Percentiles rank a stretch among this genome's conserved stretches.
Evolutionary conservation across 2,113 vertebrate genomes (phyloP).

Genomic region (Periophthalmus modestus): DNA sequence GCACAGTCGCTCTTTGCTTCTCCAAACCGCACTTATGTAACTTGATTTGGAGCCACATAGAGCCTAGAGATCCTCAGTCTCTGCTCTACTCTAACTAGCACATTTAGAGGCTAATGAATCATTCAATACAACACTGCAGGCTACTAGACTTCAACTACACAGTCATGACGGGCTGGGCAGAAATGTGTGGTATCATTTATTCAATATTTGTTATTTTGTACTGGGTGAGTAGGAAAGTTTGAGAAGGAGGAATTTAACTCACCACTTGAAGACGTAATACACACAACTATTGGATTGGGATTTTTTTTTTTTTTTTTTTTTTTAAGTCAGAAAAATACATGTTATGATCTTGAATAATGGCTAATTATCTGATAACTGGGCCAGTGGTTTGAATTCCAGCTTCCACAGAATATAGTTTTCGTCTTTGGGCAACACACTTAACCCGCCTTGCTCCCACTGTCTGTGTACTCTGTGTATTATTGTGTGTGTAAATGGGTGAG

Average conservation of each 20-base stretch:
- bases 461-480: too few species aligned
- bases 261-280: not conserved
- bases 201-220: not conserved
- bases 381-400: too few species aligned
- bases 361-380: too few species aligned
- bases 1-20: not conserved
- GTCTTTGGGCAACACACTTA: too few species aligned
- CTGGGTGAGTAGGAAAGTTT: not conserved
- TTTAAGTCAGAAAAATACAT: too few species aligned
- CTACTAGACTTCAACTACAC: conserved; percentile 23
- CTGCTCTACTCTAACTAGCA: conserved; percentile 30
- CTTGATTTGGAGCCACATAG: conserved; percentile 60
- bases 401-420: too few species aligned
- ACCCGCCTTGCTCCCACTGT: too few species aligned
- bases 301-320: too few species aligned
- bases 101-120: conserved; percentile 56
- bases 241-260: not conserved
- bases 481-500: too few species aligned
- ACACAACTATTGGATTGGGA: too few species aligned
- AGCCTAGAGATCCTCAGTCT: conserved; percentile 29
- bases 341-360: too few species aligned
- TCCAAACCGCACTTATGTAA: conserved; percentile 28
- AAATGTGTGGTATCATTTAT: not conserved
- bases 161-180: conserved; percentile 10
- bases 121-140: conserved; percentile 40